Percentiles rank a stretch among this genome's conserved stretches.
Conservation (phyloP, 2,888 invertebrate genomes). For the Scaptomyza polygonia region DNA sequence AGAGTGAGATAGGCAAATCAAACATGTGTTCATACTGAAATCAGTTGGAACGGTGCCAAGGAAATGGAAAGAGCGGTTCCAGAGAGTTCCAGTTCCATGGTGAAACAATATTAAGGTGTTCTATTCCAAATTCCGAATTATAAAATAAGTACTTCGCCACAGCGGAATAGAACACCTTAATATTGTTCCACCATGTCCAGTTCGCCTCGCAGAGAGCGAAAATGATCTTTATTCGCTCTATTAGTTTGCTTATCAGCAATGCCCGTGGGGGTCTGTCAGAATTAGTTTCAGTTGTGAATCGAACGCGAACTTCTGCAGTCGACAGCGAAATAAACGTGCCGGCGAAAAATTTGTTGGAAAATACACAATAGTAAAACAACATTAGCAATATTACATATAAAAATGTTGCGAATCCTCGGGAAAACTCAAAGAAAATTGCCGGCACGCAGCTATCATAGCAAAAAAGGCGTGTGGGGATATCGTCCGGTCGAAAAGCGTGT, state of each 20-base stretch:
- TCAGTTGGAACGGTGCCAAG: conserved; percentile 5
- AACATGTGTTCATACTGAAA: neutral
- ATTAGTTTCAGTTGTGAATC: conserved; percentile 49
- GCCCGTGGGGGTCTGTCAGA: conserved; percentile 44
- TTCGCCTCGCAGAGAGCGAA: conserved; percentile 1
- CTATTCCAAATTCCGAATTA: too few relatives aligned
- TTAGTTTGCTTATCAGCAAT: conserved; percentile 56
- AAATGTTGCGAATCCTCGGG: conserved; percentile 58
- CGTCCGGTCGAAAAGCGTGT: conserved; percentile 69
- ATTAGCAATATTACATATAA: conserved; percentile 1
- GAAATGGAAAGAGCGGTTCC: conserved; percentile 4
- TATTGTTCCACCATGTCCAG: conserved; percentile 18
- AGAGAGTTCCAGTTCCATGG: too few relatives aligned
- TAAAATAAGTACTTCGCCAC: too few relatives aligned
- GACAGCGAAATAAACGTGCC: conserved; percentile 3
- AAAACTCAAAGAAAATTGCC: conserved; percentile 43
- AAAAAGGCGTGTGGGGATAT: conserved; percentile 83
- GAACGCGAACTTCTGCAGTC: conserved; percentile 36
- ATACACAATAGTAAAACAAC: neutral
- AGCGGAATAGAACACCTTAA: too few relatives aligned
- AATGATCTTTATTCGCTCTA: conserved; percentile 24
- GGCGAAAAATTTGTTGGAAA: neutral
- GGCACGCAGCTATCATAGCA: conserved; percentile 79
- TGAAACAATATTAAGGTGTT: too few relatives aligned
- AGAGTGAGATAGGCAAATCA: neutral